Evolutionary conservation across 2,797 vertebrate genomes (phyloP), one percentile per base, ranked within the genome.

Genomic region (Sebastes steindachneri): DNA sequence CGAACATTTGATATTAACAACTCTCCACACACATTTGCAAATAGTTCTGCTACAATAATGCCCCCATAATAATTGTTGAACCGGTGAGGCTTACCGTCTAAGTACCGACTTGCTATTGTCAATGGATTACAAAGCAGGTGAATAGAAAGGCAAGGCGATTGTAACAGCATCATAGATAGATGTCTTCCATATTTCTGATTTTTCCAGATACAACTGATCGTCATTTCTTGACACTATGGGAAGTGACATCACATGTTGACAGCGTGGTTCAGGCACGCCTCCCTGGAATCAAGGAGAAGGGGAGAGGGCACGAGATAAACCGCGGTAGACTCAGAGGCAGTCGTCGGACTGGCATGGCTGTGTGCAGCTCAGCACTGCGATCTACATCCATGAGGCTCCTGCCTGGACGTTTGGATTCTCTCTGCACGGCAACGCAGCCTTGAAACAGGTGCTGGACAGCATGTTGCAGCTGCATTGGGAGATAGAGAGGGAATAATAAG

Each of bases 231-330:
- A 73, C 84, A 89, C 75, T 73, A 64, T 85, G 93, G 93, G 94
- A 95, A 95, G 90, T 95, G 93, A 96, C 94, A 95, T 96, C 96
- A 96, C 68, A 67, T 95, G 95, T 93, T 92, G 94, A 94, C 89
- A 94, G 88, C 80, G 80, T 90, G 93, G 76, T 74, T 89, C 68
- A 79, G 92, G 72, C 92, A 93, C 92, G 84, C 93, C 93, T 90
- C 93, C 91, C 67, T 92, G 77, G 84, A 91, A 93, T 91, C 59
- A 78, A 79, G 84, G 80, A 87, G 90, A 83, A 90, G 8, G 86
- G 84, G 89, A 92, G 88, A 90, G 84, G 85, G 88, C 81, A 92
- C 31, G 89, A 89, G 92, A 92, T 89, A 87, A 93, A 91, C 91
- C 64, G 87, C 90, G 84, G 85, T 77, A 69, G 81, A 88, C 74